Percentiles rank a stretch among this genome's conserved stretches.
Conservation (phyloP, 2,113 vertebrate species). For the Pyxicephalus adspersus region DNA sequence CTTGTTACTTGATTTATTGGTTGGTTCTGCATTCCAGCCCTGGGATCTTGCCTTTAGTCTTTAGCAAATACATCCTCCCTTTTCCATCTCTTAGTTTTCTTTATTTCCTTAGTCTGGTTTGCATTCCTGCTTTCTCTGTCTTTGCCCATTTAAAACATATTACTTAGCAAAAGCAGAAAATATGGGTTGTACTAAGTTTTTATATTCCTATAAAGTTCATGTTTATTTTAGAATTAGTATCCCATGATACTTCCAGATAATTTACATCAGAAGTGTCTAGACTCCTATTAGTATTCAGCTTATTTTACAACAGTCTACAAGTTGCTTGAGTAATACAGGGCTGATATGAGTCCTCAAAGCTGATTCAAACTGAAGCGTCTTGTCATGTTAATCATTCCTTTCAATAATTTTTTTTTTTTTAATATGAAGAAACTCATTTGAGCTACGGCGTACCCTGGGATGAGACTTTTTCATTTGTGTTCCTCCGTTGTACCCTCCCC, state of each 20-base stretch:
- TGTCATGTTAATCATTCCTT: background rate
- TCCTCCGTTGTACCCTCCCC: constrained; percentile 8
- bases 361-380: background rate
- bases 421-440: no score
- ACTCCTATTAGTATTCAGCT: background rate
- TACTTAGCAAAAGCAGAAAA: no score
- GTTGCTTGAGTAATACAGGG: background rate
- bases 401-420: background rate
- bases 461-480: background rate
- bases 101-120: background rate
- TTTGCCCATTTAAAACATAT: no score
- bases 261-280: background rate
- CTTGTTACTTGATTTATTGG: no score
- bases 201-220: no score
- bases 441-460: background rate
- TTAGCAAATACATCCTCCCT: background rate
- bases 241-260: background rate
- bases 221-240: no score
- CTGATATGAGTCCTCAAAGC: background rate
- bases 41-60: no score
- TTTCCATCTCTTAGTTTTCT: background rate
- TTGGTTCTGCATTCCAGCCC: no score
- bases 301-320: background rate
- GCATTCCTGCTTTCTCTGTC: background rate
- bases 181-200: no score